phyloP scores from a whole-genome alignment of 2,113 vertebrate species.

The Pan troglodytes region DNA sequence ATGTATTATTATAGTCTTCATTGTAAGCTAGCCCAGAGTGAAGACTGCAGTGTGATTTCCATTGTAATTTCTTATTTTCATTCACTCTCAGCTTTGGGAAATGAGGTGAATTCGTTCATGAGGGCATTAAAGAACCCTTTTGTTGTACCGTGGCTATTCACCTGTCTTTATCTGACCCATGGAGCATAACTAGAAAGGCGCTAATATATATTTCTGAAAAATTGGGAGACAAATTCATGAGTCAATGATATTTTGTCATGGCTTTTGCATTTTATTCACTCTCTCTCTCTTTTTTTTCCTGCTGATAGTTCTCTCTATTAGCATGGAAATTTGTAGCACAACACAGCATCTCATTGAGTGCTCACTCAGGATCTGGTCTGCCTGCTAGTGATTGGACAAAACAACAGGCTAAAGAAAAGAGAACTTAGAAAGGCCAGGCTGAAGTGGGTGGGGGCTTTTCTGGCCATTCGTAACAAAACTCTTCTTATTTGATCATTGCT shows the following conservation, averaged over 20 bases:
- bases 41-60: constrained; percentile 70
- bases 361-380: not conserved
- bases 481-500: not conserved
- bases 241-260: constrained; percentile 42
- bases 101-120: constrained; percentile 58
- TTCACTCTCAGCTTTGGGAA: constrained; percentile 59
- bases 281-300: not conserved
- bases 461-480: not conserved
- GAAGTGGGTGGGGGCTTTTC: not conserved
- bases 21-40: constrained; percentile 59
- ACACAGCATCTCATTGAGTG: not conserved
- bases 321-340: not conserved
- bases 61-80: constrained; percentile 74
- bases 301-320: constrained; percentile 36
- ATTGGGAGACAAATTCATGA: constrained; percentile 14
- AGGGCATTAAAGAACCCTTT: constrained; percentile 41
- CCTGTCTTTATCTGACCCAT: constrained; percentile 26
- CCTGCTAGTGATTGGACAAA: not conserved
- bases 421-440: not conserved
- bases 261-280: constrained; percentile 22
- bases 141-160: not conserved
- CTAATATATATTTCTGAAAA: constrained; percentile 20
- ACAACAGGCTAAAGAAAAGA: not conserved
- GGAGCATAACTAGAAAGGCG: not conserved
- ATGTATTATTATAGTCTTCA: constrained; percentile 60